These are phyloP conservation scores for Odontamblyopus rebecca DNA, from an alignment of 2,797 vertebrate genomes.

Conservation along the genomic window DNA sequence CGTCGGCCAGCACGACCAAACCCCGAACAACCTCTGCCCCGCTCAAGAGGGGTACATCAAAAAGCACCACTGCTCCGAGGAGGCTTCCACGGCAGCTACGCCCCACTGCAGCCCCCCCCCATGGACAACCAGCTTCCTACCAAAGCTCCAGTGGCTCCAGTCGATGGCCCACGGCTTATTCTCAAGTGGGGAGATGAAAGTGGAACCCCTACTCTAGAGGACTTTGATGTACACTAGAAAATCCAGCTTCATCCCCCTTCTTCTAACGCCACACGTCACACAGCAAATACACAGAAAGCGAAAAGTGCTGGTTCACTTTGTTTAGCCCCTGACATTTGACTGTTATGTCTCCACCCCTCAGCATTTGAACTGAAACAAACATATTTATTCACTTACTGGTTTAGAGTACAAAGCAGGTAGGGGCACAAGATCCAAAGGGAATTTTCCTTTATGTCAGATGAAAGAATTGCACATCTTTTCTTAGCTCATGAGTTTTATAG, in stretches of 20 bases:
- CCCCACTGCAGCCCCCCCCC: slow-evolving; percentile 11
- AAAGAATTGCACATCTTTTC: not conserved
- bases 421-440: slow-evolving; percentile 15
- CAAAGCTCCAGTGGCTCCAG: slow-evolving; percentile 64
- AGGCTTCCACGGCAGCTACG: slow-evolving; percentile 48
- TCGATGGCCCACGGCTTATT: slow-evolving; percentile 57
- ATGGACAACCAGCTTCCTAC: slow-evolving; percentile 44
- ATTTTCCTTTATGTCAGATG: slow-evolving; percentile 21
- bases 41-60: slow-evolving; percentile 44
- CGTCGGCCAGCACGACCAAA: slow-evolving; percentile 21
- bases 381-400: slow-evolving; percentile 13
- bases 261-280: slow-evolving; percentile 57
- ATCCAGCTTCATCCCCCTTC: slow-evolving; percentile 62
- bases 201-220: slow-evolving; percentile 31
- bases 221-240: slow-evolving; percentile 68
- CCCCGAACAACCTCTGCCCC: slow-evolving; percentile 43
- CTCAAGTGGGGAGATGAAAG: slow-evolving; percentile 83
- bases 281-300: slow-evolving; percentile 49
- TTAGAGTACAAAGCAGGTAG: not conserved
- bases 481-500: not conserved
- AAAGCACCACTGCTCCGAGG: slow-evolving; percentile 55
- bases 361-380: slow-evolving; percentile 5
- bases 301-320: slow-evolving; percentile 99
- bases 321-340: slow-evolving; percentile 49
- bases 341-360: slow-evolving; percentile 5